Evolutionary conservation across 2,113 vertebrate genomes (phyloP).

Genomic region (Malurus melanocephalus): DNA sequence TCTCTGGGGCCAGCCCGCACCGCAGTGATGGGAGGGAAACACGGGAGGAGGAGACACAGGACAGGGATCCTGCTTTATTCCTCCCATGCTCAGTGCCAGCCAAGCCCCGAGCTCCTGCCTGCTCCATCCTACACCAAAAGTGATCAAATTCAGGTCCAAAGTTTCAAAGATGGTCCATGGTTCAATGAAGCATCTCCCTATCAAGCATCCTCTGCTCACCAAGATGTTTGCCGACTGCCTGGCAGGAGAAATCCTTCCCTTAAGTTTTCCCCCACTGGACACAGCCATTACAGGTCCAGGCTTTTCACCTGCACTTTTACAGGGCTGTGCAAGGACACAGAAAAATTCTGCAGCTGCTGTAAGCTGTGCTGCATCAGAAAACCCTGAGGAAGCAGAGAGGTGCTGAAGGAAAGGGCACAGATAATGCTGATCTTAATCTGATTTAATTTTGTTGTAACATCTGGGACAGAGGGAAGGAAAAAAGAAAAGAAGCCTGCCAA

Average conservation of each 20-base stretch:
- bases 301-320: not conserved
- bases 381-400: not conserved
- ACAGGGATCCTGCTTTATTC: not conserved
- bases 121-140: not conserved
- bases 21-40: not conserved
- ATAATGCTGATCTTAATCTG: not conserved
- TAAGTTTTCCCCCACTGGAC: not conserved
- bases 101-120: not conserved
- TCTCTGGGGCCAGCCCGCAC: fast-evolving
- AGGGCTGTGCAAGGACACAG: not conserved
- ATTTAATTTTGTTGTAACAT: not conserved
- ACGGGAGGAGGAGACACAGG: not conserved
- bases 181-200: not conserved
- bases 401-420: not conserved
- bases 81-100: not conserved
- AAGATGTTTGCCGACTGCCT: not conserved
- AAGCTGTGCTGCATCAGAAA: not conserved
- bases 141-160: not conserved
- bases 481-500: not conserved
- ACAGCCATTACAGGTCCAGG: fast-evolving
- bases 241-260: not conserved
- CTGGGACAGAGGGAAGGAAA: not conserved
- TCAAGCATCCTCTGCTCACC: not conserved
- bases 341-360: not conserved
- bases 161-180: not conserved